Percentiles rank a stretch among this genome's conserved stretches.
These are phyloP conservation scores for Epiblema foenella DNA, from an alignment of 2,888 invertebrate species.

Conservation along the genomic window DNA sequence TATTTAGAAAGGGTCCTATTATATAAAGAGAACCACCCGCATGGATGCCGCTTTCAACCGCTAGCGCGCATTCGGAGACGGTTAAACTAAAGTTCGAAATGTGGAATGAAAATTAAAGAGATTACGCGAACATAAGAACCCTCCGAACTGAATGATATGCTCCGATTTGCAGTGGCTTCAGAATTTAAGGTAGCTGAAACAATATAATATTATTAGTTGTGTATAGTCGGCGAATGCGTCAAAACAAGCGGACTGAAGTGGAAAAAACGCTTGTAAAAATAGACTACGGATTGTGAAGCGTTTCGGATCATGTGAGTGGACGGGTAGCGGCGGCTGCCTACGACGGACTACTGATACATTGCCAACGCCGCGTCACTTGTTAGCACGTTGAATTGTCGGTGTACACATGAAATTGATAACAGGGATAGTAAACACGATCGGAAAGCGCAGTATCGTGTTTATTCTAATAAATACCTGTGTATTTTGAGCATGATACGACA, in stretches of 20 bases:
- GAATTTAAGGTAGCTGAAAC: slow-evolving; percentile 81
- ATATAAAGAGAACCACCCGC: slow-evolving; percentile 79
- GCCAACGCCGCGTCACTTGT: slow-evolving; percentile 74
- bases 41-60: slow-evolving; percentile 82
- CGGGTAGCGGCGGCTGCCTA: slow-evolving; percentile 60
- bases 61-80: slow-evolving; percentile 77
- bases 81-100: slow-evolving; percentile 76
- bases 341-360: slow-evolving; percentile 65
- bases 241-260: slow-evolving; percentile 68
- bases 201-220: slow-evolving; percentile 58
- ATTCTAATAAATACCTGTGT: slow-evolving; percentile 61
- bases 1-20: slow-evolving; percentile 83
- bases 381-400: slow-evolving; percentile 61
- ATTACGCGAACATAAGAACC: slow-evolving; percentile 78
- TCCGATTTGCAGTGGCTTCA: slow-evolving; percentile 68
- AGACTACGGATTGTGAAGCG: slow-evolving; percentile 65
- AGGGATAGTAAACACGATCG: slow-evolving; percentile 68
- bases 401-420: slow-evolving; percentile 68
- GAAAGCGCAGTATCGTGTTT: slow-evolving; percentile 58
- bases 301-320: slow-evolving; percentile 73
- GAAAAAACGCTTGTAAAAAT: slow-evolving; percentile 75
- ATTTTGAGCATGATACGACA: slow-evolving; percentile 45
- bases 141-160: slow-evolving; percentile 74
- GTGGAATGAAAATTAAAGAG: slow-evolving; percentile 74
- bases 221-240: slow-evolving; percentile 26